Evolutionary conservation across 2,888 invertebrate species (phyloP).

Genomic region (Chirona hameri): DNA sequence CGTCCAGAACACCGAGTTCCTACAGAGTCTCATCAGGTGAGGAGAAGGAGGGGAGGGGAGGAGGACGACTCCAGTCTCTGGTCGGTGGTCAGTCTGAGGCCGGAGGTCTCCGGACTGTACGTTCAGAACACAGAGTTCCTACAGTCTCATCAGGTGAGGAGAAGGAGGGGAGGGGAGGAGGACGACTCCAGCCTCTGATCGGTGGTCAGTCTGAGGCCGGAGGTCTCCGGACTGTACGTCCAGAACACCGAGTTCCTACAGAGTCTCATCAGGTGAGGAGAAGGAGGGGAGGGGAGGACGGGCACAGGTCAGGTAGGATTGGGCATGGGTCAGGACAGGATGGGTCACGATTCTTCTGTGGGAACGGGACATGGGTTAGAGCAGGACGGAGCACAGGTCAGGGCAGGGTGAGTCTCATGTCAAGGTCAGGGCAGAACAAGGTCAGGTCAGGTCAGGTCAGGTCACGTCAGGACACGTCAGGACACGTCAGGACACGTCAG

Average conservation of each 20-base stretch:
- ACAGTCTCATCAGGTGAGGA: constrained; percentile 68
- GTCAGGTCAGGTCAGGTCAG: too few relatives aligned
- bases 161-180: not conserved
- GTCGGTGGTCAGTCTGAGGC: constrained; percentile 92
- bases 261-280: constrained; percentile 66
- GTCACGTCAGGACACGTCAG: too few relatives aligned
- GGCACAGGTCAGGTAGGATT: too few relatives aligned
- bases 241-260: constrained; percentile 81
- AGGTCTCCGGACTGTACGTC: constrained; percentile 91
- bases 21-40: constrained; percentile 75
- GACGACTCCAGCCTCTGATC: constrained; percentile 92
- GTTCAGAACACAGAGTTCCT: constrained; percentile 84
- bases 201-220: constrained; percentile 91
- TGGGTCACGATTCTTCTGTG: too few relatives aligned
- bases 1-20: constrained; percentile 80
- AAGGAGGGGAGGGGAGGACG: not conserved
- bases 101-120: constrained; percentile 92
- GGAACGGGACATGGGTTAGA: not conserved
- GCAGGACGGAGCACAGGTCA: too few relatives aligned
- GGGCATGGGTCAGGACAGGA: not conserved
- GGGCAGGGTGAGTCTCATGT: too few relatives aligned
- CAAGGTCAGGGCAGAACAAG: too few relatives aligned
- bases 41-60: constrained; percentile 5
- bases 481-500: too few relatives aligned
- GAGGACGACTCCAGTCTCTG: constrained; percentile 82